Base-by-base conservation (phyloP, 2,888 invertebrate genomes). In the Trypoxylon attenuatum region DNA sequence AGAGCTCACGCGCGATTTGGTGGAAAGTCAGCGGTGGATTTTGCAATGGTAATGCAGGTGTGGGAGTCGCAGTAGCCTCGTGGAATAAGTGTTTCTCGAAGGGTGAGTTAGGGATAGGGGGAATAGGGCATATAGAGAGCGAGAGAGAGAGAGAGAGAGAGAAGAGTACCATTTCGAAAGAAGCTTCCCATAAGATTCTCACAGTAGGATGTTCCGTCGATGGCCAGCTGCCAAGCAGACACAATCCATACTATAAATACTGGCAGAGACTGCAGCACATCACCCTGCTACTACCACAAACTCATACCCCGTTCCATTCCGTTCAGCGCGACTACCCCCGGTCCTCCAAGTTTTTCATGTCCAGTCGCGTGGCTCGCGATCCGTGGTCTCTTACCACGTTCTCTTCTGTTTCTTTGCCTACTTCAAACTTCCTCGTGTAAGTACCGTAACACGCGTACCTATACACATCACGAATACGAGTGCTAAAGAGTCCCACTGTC, bases 171-270 rank as follows among this genome's bases (percentile, higher is more conserved):
- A 50, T 39, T 57, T 45, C 19, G 25, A 38, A 42, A 54, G 46
- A 56, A 39, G 47, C 53, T 57, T 62, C 68, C 61, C 65, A 64
- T 71, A 69, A 58, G 67, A 57, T 45, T 54, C 57, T 58, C 41
- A 13, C 13, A 10, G 33, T 49, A 62, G 68, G 61, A 64, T 58
- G 72, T 53, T 64, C 61, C 56, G 47, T 56, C 15, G 67, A 67
- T 76, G 76, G 76, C 75, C 52, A 27, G 52, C 67, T 81, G 85
- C 85, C 85, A 85, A 79, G 77, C 82, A 84, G 85, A 84, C 84
- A 83, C 84, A 83, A 84, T 84, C 82, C 82, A 78, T 77, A 81
- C 85, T 85, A 85, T 84, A 85, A 85, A 85, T 85, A 85, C 84
- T 75, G 65, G 67, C 75, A 71, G 66, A 72, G 69, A 68, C 72